phyloP scores from a whole-genome alignment of 2,888 invertebrate species.

The Acrocera orbiculus region DNA sequence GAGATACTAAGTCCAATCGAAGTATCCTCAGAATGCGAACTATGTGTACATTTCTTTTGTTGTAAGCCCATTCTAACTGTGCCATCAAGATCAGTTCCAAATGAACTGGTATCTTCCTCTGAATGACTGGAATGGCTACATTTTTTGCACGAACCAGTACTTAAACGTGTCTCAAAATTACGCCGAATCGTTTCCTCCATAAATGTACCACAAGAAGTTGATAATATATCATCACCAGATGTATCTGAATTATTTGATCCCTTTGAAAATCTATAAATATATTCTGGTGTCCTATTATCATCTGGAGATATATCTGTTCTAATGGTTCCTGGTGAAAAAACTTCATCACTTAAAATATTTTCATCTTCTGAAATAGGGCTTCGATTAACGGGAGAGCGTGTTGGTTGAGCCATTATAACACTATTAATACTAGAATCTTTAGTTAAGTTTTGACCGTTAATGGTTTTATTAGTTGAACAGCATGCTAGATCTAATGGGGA shows the following conservation, averaged over 20 bases:
- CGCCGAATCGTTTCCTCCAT: slow-evolving; percentile 37
- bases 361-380: slow-evolving; percentile 45
- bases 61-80: slow-evolving; percentile 64
- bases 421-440: slow-evolving; percentile 22
- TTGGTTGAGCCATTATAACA: slow-evolving; percentile 43
- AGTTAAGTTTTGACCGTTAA: slow-evolving; percentile 8
- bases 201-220: slow-evolving; percentile 34
- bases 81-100: slow-evolving; percentile 63
- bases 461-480: slow-evolving; percentile 21
- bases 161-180: slow-evolving; percentile 32
- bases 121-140: slow-evolving; percentile 56
- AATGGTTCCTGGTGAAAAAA: slow-evolving; percentile 40
- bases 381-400: slow-evolving; percentile 40
- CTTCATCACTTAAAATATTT: slow-evolving; percentile 39
- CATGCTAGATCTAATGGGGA: slow-evolving; percentile 26
- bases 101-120: slow-evolving; percentile 55
- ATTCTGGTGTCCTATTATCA: slow-evolving; percentile 30
- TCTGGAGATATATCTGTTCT: slow-evolving; percentile 41
- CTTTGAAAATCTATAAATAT: slow-evolving; percentile 24
- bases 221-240: slow-evolving; percentile 42
- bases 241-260: slow-evolving; percentile 48
- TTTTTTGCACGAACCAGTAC: slow-evolving; percentile 39
- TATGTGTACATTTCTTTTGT: slow-evolving; percentile 65
- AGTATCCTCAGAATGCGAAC: slow-evolving; percentile 72
- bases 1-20: slow-evolving; percentile 72